phyloP scores from a whole-genome alignment of 2,888 invertebrate genomes.

The Sphaerophoria rueppellii region DNA sequence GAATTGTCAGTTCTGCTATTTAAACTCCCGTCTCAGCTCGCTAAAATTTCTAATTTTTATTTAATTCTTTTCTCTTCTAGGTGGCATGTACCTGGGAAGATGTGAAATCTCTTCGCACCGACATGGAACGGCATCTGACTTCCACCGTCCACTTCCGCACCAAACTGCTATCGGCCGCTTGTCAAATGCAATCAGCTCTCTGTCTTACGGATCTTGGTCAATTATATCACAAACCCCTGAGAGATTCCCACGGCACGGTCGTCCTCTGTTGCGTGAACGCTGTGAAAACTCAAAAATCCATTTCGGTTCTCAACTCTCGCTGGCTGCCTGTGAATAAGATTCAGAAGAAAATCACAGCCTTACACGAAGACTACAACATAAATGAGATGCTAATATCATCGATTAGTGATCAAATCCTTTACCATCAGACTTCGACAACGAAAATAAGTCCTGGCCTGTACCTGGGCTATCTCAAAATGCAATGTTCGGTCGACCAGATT shows the following conservation, averaged over 20 bases:
- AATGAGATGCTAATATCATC: slow-evolving; percentile 93
- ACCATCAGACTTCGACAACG: slow-evolving; percentile 88
- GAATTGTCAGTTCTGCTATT: too few species aligned
- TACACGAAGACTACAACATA: slow-evolving; percentile 89
- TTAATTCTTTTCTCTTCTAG: slow-evolving; percentile 80
- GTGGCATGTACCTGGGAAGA: slow-evolving; percentile 99
- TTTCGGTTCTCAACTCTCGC: slow-evolving; percentile 94
- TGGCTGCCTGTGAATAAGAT: slow-evolving; percentile 96
- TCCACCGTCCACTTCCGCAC: slow-evolving; percentile 95
- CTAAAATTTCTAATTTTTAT: too few species aligned
- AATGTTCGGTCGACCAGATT: slow-evolving; percentile 97
- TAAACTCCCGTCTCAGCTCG: too few species aligned
- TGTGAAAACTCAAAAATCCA: slow-evolving; percentile 87
- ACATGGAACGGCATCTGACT: slow-evolving; percentile 96
- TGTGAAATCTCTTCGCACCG: slow-evolving; percentile 93
- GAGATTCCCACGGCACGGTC: slow-evolving; percentile 94
- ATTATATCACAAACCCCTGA: slow-evolving; percentile 94
- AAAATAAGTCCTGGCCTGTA: slow-evolving; percentile 94
- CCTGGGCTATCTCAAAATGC: slow-evolving; percentile 97
- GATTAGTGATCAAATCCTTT: slow-evolving; percentile 90
- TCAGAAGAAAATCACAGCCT: slow-evolving; percentile 88
- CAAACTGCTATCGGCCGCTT: slow-evolving; percentile 95
- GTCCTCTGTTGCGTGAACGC: slow-evolving; percentile 93
- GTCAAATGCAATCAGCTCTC: slow-evolving; percentile 95
- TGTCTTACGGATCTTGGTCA: slow-evolving; percentile 97